A percentile compares a stretch with the other conserved stretches of the same genome.
Evolutionary conservation across 2,113 vertebrate species (phyloP).

Genomic region (Spilogale gracilis): DNA sequence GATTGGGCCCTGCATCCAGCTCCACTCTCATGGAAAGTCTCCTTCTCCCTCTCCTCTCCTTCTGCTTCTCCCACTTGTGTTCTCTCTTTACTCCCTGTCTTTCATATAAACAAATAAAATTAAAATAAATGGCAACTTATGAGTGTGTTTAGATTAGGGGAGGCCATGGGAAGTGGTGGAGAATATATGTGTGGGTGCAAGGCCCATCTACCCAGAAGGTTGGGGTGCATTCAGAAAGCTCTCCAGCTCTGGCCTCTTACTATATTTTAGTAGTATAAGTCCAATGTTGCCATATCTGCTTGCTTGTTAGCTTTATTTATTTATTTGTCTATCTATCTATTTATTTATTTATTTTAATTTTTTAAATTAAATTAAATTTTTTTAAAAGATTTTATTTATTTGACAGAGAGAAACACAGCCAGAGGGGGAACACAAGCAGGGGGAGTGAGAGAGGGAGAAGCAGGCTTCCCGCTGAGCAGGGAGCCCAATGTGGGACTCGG

Average conservation of each 20-base stretch:
- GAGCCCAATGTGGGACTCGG: too few relatives aligned
- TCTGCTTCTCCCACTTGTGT: background rate
- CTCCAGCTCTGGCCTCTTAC: background rate
- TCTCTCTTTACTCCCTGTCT: background rate
- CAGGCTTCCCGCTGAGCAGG: too few relatives aligned
- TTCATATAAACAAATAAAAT: background rate
- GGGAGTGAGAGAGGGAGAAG: too few relatives aligned
- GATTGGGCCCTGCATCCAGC: background rate
- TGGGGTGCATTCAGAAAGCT: background rate
- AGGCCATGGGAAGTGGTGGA: background rate
- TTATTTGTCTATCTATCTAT: background rate
- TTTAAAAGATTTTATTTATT: too few relatives aligned
- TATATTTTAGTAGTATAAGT: background rate
- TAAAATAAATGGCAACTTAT: background rate
- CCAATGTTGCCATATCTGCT: background rate
- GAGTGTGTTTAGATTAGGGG: background rate
- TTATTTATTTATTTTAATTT: too few relatives aligned
- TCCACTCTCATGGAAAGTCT: background rate
- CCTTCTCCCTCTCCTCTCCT: background rate
- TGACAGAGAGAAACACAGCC: too few relatives aligned
- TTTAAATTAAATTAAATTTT: too few relatives aligned
- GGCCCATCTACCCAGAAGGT: background rate
- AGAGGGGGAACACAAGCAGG: too few relatives aligned
- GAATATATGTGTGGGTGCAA: background rate
- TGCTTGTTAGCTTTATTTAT: background rate